Conservation (phyloP, 1,140 invertebrate species). For the Zaprionus vittiger region DNA sequence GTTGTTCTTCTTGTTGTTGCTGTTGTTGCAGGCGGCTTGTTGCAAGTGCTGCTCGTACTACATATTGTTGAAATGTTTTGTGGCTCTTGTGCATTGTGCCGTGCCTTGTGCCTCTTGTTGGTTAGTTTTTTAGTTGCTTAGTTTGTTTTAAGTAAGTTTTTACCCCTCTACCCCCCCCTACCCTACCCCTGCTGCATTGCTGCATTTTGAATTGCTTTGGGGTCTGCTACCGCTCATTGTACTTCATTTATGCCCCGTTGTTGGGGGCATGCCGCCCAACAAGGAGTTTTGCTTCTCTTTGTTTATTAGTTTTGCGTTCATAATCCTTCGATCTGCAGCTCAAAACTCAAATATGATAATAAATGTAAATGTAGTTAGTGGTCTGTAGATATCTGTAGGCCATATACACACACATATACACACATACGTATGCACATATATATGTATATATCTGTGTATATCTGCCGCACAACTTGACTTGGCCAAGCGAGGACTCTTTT, state of each 20-base stretch:
- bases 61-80: constrained; percentile 49
- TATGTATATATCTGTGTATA: background rate
- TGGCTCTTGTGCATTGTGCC: constrained; percentile 22
- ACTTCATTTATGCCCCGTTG: constrained; percentile 29
- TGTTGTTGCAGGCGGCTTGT: constrained; percentile 29
- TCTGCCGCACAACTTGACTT: constrained; percentile 14
- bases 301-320: constrained; percentile 24
- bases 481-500: background rate
- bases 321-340: constrained; percentile 17
- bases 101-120: constrained; percentile 14
- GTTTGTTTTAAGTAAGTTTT: constrained; percentile 48
- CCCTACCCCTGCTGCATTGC: no score
- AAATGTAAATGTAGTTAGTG: constrained; percentile 3
- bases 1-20: background rate
- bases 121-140: constrained; percentile 35
- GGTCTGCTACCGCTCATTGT: constrained; percentile 16
- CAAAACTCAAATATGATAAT: constrained; percentile 13
- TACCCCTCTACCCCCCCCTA: background rate
- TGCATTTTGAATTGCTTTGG: constrained; percentile 12
- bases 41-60: constrained; percentile 31
- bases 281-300: background rate
- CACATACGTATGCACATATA: background rate
- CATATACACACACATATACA: background rate
- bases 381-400: background rate
- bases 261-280: constrained; percentile 16